Base-by-base conservation (phyloP, 2,888 invertebrate species). In the Linnaemya vulpina region DNA sequence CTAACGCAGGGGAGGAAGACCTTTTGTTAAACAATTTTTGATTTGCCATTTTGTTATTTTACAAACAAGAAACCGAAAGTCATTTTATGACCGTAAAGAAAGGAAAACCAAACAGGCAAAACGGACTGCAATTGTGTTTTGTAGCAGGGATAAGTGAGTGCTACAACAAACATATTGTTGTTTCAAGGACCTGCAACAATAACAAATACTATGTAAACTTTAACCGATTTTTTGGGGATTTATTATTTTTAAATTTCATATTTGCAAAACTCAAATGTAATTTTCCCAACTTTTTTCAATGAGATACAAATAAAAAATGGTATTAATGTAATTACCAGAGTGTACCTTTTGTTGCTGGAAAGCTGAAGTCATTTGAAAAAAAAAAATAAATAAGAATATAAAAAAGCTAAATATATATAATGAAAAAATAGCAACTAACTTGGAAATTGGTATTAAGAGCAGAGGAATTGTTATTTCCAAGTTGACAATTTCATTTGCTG, bases 401-500 rank as follows among this genome's bases (percentile, higher is more conserved):
- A n/a, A n/a, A n/a, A n/a, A n/a, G n/a, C n/a, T n/a, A 9, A 7
- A 35, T 35, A 9, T 35, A 11, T 40, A 11, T 60, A 62, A 51
- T 51, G 62, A 53, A 55, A 63, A 65, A 75, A 65, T 55, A 43
- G 46, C 76, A 76, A 58, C 58, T 35, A 78, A 67, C 78, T 70
- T 67, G 78, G 58, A 82, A 83, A 78, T 83, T 83, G 67, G 68
- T 73, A 68, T 78, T 73, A 62, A 74, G 53, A 73, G 67, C 68
- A 78, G 25, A 38, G 17, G 53, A 78, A 78, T 68, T 78, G 77
- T 78, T 77, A 77, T 76, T 58, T 58, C 22, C 67, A 83, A 77
- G 58, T 77, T 83, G 77, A 78, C 78, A 85, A 85, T 85, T 85
- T 85, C 82, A 85, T 85, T 85, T 85, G 78, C 85, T 85, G 85